Percentiles rank a stretch among this genome's conserved stretches.
phyloP scores from a whole-genome alignment of 2,113 vertebrate species.

The Stomatorhinus ivindoensis region DNA sequence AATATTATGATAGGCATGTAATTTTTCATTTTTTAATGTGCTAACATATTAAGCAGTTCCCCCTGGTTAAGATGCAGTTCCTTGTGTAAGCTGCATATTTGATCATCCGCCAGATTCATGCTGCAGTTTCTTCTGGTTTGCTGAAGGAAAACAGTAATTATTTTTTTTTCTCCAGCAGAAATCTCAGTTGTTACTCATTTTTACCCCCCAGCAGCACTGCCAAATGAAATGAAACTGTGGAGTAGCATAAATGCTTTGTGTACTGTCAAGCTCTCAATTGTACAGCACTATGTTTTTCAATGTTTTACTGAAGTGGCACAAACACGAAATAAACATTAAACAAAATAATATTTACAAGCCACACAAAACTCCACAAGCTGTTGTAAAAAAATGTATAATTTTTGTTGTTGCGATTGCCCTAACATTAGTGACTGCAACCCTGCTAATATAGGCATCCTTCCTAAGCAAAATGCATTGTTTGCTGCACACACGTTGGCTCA shows the following conservation, averaged over 20 bases:
- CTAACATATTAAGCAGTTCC: slow-evolving; percentile 38
- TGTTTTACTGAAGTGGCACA: not conserved
- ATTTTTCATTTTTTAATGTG: slow-evolving; percentile 45
- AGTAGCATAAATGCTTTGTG: slow-evolving; percentile 23
- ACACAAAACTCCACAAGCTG: not conserved
- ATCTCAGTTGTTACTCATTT: slow-evolving; percentile 31
- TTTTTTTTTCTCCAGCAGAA: slow-evolving; percentile 22
- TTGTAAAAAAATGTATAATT: not conserved
- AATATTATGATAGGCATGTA: slow-evolving; percentile 52
- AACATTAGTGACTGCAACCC: not conserved
- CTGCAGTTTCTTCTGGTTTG: slow-evolving; percentile 25
- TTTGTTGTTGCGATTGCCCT: not conserved
- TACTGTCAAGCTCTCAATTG: slow-evolving; percentile 25
- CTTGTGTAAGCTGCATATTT: slow-evolving; percentile 36
- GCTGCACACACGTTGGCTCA: not conserved
- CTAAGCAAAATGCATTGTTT: not conserved
- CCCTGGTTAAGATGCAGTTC: slow-evolving; percentile 34
- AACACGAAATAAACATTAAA: slow-evolving; percentile 17
- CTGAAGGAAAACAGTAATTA: slow-evolving; percentile 21
- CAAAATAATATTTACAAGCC: not conserved
- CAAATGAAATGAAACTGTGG: slow-evolving; percentile 28
- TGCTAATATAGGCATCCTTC: not conserved
- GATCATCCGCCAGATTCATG: slow-evolving; percentile 38
- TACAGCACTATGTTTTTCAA: not conserved
- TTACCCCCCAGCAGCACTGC: slow-evolving; percentile 14